Evolutionary conservation across 2,113 vertebrate species (phyloP), one percentile per base, ranked within the genome.

Genomic region (Python bivittatus): DNA sequence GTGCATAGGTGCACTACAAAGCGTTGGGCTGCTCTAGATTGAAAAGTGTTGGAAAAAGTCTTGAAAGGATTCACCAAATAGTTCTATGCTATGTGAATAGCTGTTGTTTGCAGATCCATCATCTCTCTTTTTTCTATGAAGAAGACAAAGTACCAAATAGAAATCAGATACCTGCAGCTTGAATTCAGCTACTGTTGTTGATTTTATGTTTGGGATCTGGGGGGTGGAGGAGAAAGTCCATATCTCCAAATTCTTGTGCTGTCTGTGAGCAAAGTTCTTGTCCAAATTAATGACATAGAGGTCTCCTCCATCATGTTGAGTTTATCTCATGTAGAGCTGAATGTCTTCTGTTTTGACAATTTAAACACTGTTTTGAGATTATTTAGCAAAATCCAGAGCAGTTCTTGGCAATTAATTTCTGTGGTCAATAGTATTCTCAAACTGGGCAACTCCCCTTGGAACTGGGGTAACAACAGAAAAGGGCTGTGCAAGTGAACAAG

Each of bases 341-440:
- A 93, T 90, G 90, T 91, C 96, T 97, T 96, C 94, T 97, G 96
- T 97, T 98, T 97, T 97, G 96, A 97, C 96, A 97, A 90, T 94
- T 96, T 96, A 95, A 97, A 94, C 87, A 92, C 94, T 52, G 91
- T 95, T 96, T 96, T 96, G 96, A 97, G 91, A n/a, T 89, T 94
- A 95, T 96, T 98, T 97, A 96, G 96, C 84, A 95, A 96, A 98
- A 97, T 96, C 95, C 97, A 94, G 93, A 96, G 96, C 15, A 0
- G 91, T 92, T 96, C 96, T 95, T 96, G 95, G 96, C 95, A 97
- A 97, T 97, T 98, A 97, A 97, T 98, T 97, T 97, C 95, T 97
- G 86, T 86, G 96, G n/a, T 97, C 96, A 96, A 95, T 94, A 95
- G 96, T 96, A 95, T 95, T 97, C 97, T 97, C 95, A 95, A 97